Conservation (phyloP, 2,888 invertebrate genomes). For the Petrophora chlorosata region DNA sequence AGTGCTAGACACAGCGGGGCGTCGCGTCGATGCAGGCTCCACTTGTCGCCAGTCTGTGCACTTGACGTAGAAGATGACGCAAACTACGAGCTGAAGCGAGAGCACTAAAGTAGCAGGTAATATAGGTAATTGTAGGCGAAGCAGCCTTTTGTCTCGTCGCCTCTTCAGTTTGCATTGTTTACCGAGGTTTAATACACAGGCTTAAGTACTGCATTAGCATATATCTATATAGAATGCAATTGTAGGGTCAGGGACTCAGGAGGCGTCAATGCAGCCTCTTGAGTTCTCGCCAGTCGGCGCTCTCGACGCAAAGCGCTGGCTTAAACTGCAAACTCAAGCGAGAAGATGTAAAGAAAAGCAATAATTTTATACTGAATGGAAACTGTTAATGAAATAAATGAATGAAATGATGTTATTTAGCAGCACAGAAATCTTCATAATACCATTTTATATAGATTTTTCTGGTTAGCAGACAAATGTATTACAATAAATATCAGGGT, state of each 20-base stretch:
- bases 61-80: slow-evolving; percentile 4
- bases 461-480: too few relatives aligned
- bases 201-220: neutral
- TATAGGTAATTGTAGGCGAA: too few relatives aligned
- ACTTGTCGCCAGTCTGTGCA: slow-evolving; percentile 12
- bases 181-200: slow-evolving; percentile 3
- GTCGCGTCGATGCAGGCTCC: slow-evolving; percentile 12
- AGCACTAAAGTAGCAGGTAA: too few relatives aligned
- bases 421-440: too few relatives aligned
- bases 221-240: slow-evolving; percentile 3
- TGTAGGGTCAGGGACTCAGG: slow-evolving; percentile 3
- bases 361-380: neutral
- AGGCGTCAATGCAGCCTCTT: slow-evolving; percentile 26
- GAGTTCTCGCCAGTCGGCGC: slow-evolving; percentile 20
- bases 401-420: too few relatives aligned
- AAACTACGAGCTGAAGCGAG: slow-evolving; percentile 8
- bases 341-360: neutral
- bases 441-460: too few relatives aligned
- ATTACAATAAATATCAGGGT: too few relatives aligned
- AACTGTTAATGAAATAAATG: too few relatives aligned
- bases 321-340: slow-evolving; percentile 10
- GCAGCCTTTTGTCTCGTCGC: neutral
- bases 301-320: neutral
- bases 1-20: neutral
- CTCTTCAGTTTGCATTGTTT: neutral